Percentiles rank a stretch among this genome's conserved stretches.
Conservation (phyloP, 92 coral and sea anemone species). For the Phenganax subtilis region DNA sequence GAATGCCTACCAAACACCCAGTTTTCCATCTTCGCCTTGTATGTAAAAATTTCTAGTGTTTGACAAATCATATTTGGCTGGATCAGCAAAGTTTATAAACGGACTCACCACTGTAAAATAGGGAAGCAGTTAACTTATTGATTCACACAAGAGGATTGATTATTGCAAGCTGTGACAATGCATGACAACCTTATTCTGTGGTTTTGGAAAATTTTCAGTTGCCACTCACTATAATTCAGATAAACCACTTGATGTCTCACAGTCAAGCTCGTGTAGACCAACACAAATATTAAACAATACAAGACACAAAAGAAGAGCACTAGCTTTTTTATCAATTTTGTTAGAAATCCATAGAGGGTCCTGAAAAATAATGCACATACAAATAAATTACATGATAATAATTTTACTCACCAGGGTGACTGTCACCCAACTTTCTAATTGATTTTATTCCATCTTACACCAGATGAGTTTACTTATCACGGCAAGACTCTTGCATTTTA, state of each 20-base stretch:
- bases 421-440: too few relatives aligned
- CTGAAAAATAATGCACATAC: slow-evolving; percentile 2
- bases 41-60: slow-evolving; percentile 69
- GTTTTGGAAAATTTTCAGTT: background rate
- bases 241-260: slow-evolving; percentile 64
- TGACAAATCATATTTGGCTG: slow-evolving; percentile 60
- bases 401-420: too few relatives aligned
- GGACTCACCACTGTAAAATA: slow-evolving; percentile 60
- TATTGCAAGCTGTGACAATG: background rate
- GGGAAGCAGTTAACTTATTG: background rate
- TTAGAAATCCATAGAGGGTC: slow-evolving; percentile 19
- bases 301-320: slow-evolving; percentile 35
- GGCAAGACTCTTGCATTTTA: too few relatives aligned
- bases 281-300: slow-evolving; percentile 40
- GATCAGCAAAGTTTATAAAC: slow-evolving; percentile 61
- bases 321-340: background rate
- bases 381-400: too few relatives aligned
- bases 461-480: too few relatives aligned
- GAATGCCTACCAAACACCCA: slow-evolving; percentile 78
- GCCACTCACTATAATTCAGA: slow-evolving; percentile 68
- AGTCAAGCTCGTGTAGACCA: slow-evolving; percentile 62
- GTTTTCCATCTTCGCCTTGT: slow-evolving; percentile 69
- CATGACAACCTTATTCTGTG: background rate
- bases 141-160: background rate
- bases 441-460: too few relatives aligned